Evolutionary conservation across 2,888 invertebrate species (phyloP).

Genomic region (Lasius fuliginosus): DNA sequence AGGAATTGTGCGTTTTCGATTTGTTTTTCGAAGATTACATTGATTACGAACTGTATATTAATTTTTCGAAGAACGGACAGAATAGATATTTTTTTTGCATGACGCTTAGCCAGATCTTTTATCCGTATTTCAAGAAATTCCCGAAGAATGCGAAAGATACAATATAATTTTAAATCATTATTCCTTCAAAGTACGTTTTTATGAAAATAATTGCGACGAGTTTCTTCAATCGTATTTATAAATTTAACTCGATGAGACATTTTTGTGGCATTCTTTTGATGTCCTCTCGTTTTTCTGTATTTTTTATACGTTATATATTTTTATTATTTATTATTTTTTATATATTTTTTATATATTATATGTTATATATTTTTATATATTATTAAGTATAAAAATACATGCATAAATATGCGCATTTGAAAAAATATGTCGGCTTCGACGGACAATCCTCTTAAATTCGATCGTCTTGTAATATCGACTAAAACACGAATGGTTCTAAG

Average conservation of each 20-base stretch:
- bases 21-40: background rate
- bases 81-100: background rate
- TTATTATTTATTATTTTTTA: too few species aligned
- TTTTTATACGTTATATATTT: too few species aligned
- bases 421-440: background rate
- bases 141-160: background rate
- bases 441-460: background rate
- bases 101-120: background rate
- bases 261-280: background rate
- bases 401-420: constrained; percentile 38
- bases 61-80: background rate
- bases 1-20: background rate
- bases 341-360: too few species aligned
- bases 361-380: background rate
- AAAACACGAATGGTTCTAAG: background rate
- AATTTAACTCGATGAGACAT: constrained; percentile 5
- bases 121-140: background rate
- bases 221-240: constrained; percentile 8
- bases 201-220: background rate
- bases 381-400: constrained; percentile 39
- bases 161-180: background rate
- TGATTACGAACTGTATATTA: background rate
- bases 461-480: constrained; percentile 16
- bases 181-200: background rate
- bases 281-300: background rate